A percentile compares a stretch with the other conserved stretches of the same genome.
Evolutionary conservation across 2,888 invertebrate species (phyloP).

Genomic region (Alcis repandata): DNA sequence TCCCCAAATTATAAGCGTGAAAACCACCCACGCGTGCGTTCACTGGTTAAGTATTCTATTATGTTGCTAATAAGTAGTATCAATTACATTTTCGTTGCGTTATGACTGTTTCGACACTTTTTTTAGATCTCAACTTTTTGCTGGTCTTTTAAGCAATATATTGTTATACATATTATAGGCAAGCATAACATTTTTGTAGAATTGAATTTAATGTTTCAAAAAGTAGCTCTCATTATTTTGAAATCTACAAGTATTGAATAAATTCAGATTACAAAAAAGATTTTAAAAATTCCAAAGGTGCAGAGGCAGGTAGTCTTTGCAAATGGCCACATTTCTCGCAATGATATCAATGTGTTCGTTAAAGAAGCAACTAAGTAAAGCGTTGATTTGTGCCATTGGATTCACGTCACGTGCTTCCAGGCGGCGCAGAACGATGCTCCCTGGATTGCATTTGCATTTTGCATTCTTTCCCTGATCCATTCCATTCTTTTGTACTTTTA

Average conservation of each 20-base stretch:
- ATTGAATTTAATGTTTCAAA: too few species aligned
- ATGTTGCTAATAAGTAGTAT: constrained; percentile 36
- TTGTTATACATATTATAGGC: too few species aligned
- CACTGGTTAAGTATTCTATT: constrained; percentile 23
- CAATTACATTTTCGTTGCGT: constrained; percentile 25
- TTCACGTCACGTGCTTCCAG: constrained; percentile 57
- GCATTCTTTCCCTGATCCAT: constrained; percentile 45
- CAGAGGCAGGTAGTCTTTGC: neutral
- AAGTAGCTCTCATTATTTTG: too few species aligned
- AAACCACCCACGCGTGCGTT: constrained; percentile 67
- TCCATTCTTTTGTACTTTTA: constrained; percentile 20
- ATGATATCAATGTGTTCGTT: constrained; percentile 4
- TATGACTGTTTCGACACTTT: constrained; percentile 22
- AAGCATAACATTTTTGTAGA: too few species aligned
- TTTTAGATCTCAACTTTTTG: neutral
- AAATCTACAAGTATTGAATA: too few species aligned
- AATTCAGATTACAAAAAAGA: neutral
- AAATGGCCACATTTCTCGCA: neutral
- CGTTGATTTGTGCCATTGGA: constrained; percentile 52
- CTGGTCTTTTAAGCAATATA: neutral
- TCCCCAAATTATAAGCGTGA: constrained; percentile 71
- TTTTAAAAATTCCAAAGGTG: too few species aligned
- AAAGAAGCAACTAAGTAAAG: constrained; percentile 35
- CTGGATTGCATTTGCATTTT: constrained; percentile 53
- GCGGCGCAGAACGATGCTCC: constrained; percentile 54